Base-by-base conservation (phyloP, 2,113 vertebrate genomes). In the Hippocampus comes region DNA sequence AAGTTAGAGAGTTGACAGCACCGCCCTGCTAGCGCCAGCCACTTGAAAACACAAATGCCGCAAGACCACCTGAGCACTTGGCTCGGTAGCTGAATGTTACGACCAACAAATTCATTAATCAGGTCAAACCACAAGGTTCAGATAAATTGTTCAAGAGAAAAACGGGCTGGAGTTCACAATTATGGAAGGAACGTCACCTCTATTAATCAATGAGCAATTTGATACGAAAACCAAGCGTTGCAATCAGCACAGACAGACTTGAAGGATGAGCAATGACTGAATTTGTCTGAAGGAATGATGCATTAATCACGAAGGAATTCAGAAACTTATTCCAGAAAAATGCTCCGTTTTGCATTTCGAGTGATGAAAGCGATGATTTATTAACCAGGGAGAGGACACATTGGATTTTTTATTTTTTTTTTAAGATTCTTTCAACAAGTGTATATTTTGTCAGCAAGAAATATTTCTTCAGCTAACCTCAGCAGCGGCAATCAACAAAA, bases 1-100 rank as follows among this genome's bases (percentile, higher is more conserved):
- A 90, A 86, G 83, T 85, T 64, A 82, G 74, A 75, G 18, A 65
- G 76, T 68, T 74, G 73, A 81, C 27, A 68, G 71, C 55, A 63
- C 55, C 63, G 64, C 9, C 18, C 2, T 5, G 51, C 23, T 56
- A 25, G 60, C 21, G 25, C 30, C 48, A 51, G 48, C 3, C 23
- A 18, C 63, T 75, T 18, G 5, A 66, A 38, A 7, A 66, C 21
- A 17, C 63, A 23, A 30, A 4, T 55, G 55, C 21, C 27, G 41
- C 23, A 78, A 75, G 59, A 80, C 56, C 61, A 46, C 9, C 20
- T 20, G n/a, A 27, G n/a, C 15, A 51, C 23, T 25, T 23, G 53
- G 59, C 30, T 57, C 25, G 30, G 41, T 25, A 41, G 61, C n/a
- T 41, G 11, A 55, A 41, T 68, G 20, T 56, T 23, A 63, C 5